Conservation (phyloP, 2,797 vertebrate genomes). For the Tauraco hartlaubi region DNA sequence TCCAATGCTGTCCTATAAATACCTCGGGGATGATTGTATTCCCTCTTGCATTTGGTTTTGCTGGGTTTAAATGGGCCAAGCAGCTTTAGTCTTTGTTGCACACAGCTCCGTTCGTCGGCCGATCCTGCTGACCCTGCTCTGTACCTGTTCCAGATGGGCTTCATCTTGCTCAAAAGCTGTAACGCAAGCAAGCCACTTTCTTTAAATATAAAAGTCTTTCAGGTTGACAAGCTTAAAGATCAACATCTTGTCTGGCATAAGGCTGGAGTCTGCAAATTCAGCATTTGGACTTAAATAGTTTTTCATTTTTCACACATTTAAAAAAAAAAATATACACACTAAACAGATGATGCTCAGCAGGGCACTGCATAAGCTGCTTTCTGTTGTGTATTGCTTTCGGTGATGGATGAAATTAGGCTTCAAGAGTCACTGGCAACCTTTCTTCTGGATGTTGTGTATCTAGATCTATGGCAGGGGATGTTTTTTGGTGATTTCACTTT, state of each 20-base stretch:
- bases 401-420: constrained; percentile 46
- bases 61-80: constrained; percentile 53
- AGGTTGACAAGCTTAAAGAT: constrained; percentile 37
- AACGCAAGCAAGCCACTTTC: background rate
- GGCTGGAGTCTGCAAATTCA: constrained; percentile 55
- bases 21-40: constrained; percentile 30
- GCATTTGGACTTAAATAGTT: constrained; percentile 61
- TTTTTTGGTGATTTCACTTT: constrained; percentile 21
- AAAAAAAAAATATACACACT: constrained; percentile 27
- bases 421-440: background rate
- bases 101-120: background rate
- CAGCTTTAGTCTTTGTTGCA: background rate
- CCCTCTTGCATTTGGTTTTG: constrained; percentile 48
- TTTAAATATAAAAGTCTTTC: constrained; percentile 36
- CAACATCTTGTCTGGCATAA: constrained; percentile 56
- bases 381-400: constrained; percentile 3
- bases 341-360: constrained; percentile 75
- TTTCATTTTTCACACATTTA: constrained; percentile 42
- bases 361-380: constrained; percentile 61
- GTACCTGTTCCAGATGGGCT: constrained; percentile 28
- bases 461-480: background rate
- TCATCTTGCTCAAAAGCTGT: background rate
- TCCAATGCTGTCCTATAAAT: constrained; percentile 58
- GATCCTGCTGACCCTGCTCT: constrained; percentile 36
- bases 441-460: background rate